Conservation (phyloP, 2,888 invertebrate species). For the Aporophyla nigra region DNA sequence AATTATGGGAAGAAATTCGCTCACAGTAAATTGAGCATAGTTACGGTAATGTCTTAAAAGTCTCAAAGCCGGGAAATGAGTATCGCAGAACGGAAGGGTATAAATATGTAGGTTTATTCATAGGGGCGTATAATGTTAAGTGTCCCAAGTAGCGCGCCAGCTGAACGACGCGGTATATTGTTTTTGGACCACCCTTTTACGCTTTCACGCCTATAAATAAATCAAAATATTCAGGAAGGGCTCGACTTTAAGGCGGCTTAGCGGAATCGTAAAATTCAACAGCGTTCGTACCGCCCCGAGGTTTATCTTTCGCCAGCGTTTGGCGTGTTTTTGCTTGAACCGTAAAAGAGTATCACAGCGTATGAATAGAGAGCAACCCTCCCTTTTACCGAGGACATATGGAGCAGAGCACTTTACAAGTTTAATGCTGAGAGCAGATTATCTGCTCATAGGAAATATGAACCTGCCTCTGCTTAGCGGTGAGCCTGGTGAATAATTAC, state of each 20-base stretch:
- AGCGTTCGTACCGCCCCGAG: slow-evolving; percentile 86
- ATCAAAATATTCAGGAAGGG: slow-evolving; percentile 91
- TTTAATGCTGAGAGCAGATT: slow-evolving; percentile 85
- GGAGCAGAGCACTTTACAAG: slow-evolving; percentile 84
- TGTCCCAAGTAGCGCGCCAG: slow-evolving; percentile 78
- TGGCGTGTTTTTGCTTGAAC: slow-evolving; percentile 88
- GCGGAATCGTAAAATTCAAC: slow-evolving; percentile 91
- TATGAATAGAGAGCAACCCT: slow-evolving; percentile 88
- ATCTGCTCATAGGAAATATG: slow-evolving; percentile 79
- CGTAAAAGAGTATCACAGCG: slow-evolving; percentile 89
- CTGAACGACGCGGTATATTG: slow-evolving; percentile 86
- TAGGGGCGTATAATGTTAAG: slow-evolving; percentile 82
- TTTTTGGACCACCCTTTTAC: slow-evolving; percentile 89
- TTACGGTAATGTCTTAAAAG: slow-evolving; percentile 61
- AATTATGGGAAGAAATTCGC: slow-evolving; percentile 70
- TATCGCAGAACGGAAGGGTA: slow-evolving; percentile 63
- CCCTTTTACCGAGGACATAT: slow-evolving; percentile 86
- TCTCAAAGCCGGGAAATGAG: slow-evolving; percentile 57
- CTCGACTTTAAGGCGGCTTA: slow-evolving; percentile 90
- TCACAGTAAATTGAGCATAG: slow-evolving; percentile 49
- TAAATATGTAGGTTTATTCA: slow-evolving; percentile 76
- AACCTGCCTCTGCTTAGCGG: slow-evolving; percentile 61
- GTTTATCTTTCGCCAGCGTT: slow-evolving; percentile 88
- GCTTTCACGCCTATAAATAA: slow-evolving; percentile 90
- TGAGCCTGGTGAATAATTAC: slow-evolving; percentile 61